Evolutionary conservation across 1,140 invertebrate species (phyloP).

Genomic region (Tetraneura akinire): DNA sequence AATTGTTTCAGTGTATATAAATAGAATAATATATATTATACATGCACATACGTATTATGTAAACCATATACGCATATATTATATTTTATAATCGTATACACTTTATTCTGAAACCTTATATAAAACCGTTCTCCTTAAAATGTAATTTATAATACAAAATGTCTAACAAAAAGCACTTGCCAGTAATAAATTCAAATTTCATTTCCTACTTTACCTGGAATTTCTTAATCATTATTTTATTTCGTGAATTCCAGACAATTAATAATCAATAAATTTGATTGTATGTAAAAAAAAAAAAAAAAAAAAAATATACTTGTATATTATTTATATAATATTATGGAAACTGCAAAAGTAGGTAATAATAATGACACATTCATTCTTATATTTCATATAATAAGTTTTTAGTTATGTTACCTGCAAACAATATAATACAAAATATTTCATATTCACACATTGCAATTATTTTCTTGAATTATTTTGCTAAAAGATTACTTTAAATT

Average conservation of each 20-base stretch:
- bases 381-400: too few species aligned
- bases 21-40: neutral
- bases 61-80: neutral
- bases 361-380: too few species aligned
- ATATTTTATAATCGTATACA: too few species aligned
- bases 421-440: too few species aligned
- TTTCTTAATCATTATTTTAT: neutral
- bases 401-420: too few species aligned
- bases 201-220: neutral
- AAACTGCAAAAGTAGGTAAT: too few species aligned
- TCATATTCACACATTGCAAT: too few species aligned
- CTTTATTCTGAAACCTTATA: neutral
- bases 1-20: constrained; percentile 6
- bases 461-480: too few species aligned
- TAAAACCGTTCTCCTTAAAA: constrained; percentile 20
- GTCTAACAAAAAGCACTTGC: neutral
- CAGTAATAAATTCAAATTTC: constrained; percentile 3
- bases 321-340: too few species aligned
- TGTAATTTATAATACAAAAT: neutral
- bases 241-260: neutral
- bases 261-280: neutral
- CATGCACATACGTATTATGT: neutral
- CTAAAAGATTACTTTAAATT: too few species aligned
- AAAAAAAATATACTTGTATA: too few species aligned
- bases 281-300: neutral